phyloP scores from a whole-genome alignment of 2,888 invertebrate genomes.

The Parthenolecanium corni region DNA sequence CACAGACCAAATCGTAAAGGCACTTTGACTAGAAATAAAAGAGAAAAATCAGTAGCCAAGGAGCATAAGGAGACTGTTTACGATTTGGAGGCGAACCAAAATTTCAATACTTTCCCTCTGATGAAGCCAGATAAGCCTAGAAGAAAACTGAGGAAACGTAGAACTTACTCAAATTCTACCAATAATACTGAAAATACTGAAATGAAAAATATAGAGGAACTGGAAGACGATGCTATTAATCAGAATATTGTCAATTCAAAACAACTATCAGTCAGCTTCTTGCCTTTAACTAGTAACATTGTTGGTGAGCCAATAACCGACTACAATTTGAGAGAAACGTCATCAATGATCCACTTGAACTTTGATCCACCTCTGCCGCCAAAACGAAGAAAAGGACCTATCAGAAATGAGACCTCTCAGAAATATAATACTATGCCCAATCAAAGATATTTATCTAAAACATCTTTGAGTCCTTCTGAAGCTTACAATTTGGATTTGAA shows the following conservation, averaged over 20 bases:
- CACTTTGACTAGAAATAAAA: neutral
- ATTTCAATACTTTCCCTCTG: slow-evolving; percentile 25
- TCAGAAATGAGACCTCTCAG: neutral
- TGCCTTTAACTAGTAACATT: slow-evolving; percentile 8
- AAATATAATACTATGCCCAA: slow-evolving; percentile 15
- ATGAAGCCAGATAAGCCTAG: slow-evolving; percentile 8
- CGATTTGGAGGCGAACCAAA: neutral
- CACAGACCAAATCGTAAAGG: slow-evolving; percentile 33
- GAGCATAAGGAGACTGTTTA: slow-evolving; percentile 12
- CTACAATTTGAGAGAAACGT: slow-evolving; percentile 23
- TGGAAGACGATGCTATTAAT: slow-evolving; percentile 10
- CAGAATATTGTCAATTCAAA: slow-evolving; percentile 25
- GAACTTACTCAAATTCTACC: slow-evolving; percentile 30
- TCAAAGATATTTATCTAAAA: slow-evolving; percentile 10
- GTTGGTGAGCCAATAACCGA: slow-evolving; percentile 8
- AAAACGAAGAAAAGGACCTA: slow-evolving; percentile 34
- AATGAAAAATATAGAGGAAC: slow-evolving; percentile 39
- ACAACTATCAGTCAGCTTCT: slow-evolving; percentile 20
- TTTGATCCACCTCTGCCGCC: slow-evolving; percentile 32
- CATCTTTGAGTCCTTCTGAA: neutral
- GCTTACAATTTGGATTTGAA: neutral
- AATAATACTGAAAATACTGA: slow-evolving; percentile 48
- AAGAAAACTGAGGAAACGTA: slow-evolving; percentile 6
- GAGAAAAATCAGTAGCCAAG: neutral
- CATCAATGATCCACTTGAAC: slow-evolving; percentile 26